Percentiles rank a stretch among this genome's conserved stretches.
phyloP scores from a whole-genome alignment of 2,113 vertebrate species.

The Mesembrinibis cayennensis region DNA sequence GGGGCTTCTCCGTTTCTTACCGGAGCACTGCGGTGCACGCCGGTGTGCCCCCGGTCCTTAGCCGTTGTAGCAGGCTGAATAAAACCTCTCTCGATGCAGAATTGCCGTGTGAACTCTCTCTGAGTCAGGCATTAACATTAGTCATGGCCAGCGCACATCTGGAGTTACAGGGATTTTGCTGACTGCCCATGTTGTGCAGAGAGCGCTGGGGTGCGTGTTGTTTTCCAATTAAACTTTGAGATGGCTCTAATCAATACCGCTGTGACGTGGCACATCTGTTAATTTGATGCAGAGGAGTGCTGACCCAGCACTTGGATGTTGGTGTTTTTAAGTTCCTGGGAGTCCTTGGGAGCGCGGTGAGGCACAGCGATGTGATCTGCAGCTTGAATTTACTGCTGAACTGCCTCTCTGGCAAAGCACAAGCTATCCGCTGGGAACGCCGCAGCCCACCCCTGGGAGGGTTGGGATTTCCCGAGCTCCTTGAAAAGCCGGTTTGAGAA shows the following conservation, averaged over 20 bases:
- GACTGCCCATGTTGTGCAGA: not conserved
- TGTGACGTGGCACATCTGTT: not conserved
- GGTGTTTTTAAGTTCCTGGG: not conserved
- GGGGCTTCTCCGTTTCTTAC: not conserved
- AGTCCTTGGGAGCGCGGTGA: not conserved
- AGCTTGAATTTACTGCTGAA: not conserved
- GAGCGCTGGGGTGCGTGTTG: not conserved
- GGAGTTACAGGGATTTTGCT: not conserved
- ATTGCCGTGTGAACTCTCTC: rapidly evolving
- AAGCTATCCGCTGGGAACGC: not conserved
- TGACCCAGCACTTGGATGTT: not conserved
- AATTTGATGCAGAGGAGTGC: not conserved
- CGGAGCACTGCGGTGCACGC: not conserved
- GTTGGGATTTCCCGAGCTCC: not conserved
- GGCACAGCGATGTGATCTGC: not conserved
- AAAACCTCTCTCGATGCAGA: rapidly evolving
- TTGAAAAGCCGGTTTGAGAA: not conserved
- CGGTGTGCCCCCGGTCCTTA: rapidly evolving
- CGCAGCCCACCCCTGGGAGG: not conserved
- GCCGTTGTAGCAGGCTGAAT: too few species aligned
- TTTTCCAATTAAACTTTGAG: not conserved
- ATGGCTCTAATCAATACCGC: not conserved
- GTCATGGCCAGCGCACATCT: not conserved
- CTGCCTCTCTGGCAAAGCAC: not conserved
- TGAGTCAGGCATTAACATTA: not conserved